phyloP scores from a whole-genome alignment of 2,797 vertebrate genomes.

The Enteromius unitaeniatus region DNA sequence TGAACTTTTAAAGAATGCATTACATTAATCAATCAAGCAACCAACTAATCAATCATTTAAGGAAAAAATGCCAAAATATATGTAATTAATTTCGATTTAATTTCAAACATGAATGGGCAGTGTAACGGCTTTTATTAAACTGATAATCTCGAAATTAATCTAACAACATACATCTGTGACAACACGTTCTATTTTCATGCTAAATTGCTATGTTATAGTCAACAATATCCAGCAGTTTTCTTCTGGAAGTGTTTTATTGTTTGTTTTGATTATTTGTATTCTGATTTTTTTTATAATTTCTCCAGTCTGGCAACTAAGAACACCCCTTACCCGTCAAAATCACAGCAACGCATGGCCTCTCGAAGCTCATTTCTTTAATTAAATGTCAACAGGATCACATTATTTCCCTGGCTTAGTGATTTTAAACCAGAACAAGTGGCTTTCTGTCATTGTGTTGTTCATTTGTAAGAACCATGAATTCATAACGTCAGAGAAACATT shows the following conservation, averaged over 20 bases:
- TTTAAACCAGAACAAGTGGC: neutral
- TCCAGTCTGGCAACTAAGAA: neutral
- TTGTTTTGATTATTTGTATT: slow-evolving; percentile 9
- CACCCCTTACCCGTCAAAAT: neutral
- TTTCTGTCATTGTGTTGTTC: slow-evolving; percentile 9
- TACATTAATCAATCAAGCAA: neutral
- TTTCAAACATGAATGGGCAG: slow-evolving; percentile 12
- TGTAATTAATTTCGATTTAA: neutral
- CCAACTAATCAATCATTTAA: slow-evolving; percentile 5
- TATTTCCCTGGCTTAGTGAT: slow-evolving; percentile 6
- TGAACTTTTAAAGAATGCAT: neutral
- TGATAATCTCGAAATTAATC: neutral
- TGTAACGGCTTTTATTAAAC: neutral
- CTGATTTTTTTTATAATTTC: neutral
- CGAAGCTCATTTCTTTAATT: slow-evolving; percentile 21
- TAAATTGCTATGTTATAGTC: neutral
- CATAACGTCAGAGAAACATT: neutral
- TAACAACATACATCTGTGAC: neutral
- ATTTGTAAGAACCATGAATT: slow-evolving; percentile 21
- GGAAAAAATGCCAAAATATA: neutral
- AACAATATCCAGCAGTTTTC: neutral
- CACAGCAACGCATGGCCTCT: neutral
- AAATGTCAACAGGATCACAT: slow-evolving; percentile 26
- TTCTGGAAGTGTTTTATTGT: neutral
- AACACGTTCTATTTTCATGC: neutral